phyloP scores from a whole-genome alignment of 1,140 invertebrate genomes.

The Riptortus pedestris region DNA sequence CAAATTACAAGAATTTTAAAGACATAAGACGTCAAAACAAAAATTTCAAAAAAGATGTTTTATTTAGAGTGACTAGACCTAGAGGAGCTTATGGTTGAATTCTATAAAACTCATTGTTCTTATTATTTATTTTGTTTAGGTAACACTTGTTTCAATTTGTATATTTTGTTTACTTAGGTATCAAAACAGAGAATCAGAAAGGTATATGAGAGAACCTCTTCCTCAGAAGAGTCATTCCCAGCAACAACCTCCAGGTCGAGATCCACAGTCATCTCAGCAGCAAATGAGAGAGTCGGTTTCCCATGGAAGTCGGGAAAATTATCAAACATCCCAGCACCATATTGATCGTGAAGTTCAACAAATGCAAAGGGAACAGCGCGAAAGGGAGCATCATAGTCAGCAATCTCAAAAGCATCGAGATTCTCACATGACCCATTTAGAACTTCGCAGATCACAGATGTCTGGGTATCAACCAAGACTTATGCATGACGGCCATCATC shows the following conservation, averaged over 20 bases:
- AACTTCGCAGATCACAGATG: slow-evolving; percentile 13
- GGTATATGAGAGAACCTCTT: slow-evolving; percentile 29
- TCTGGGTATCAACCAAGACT: slow-evolving; percentile 16
- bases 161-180: slow-evolving; percentile 21
- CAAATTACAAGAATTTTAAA: no score
- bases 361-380: slow-evolving; percentile 32
- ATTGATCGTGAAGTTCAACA: slow-evolving; percentile 26
- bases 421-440: slow-evolving; percentile 29
- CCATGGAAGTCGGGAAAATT: slow-evolving; percentile 27
- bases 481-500: slow-evolving; percentile 19
- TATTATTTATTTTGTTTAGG: no score
- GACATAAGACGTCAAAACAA: no score
- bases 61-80: no score
- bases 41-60: no score
- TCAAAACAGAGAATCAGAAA: slow-evolving; percentile 28
- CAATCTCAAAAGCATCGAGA: slow-evolving; percentile 23
- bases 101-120: no score
- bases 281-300: slow-evolving; percentile 25
- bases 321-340: slow-evolving; percentile 27
- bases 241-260: slow-evolving; percentile 11
- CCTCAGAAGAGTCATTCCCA: slow-evolving; percentile 17
- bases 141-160: no score
- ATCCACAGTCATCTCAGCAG: slow-evolving; percentile 12
- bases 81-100: no score
- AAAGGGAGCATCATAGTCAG: slow-evolving; percentile 28